phyloP scores from a whole-genome alignment of 2,797 vertebrate genomes.

The Cryptoblepharus egeriae region DNA sequence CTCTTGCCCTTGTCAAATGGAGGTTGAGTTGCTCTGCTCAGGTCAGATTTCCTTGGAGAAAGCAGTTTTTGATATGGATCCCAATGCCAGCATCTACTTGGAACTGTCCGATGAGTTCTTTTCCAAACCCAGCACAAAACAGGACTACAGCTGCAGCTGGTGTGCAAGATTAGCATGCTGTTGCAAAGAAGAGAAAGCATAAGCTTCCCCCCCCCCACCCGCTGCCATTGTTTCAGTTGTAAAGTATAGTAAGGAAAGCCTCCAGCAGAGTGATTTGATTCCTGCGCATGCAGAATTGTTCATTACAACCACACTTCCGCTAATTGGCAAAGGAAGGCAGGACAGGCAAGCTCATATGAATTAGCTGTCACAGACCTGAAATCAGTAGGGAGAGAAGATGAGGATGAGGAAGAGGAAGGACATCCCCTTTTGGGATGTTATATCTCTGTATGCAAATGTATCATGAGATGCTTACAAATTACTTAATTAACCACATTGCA shows the following conservation, averaged over 20 bases:
- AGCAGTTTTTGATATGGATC: background rate
- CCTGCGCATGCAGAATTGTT: background rate
- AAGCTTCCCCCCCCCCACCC: no score
- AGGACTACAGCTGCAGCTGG: background rate
- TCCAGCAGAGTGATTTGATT: background rate
- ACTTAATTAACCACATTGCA: no score
- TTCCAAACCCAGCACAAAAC: slow-evolving; percentile 1
- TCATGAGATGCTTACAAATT: no score
- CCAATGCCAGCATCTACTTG: background rate
- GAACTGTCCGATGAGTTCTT: background rate
- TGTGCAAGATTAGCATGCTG: background rate
- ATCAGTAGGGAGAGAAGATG: background rate
- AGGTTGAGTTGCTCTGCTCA: background rate
- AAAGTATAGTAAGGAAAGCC: background rate
- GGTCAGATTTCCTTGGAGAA: slow-evolving; percentile 15
- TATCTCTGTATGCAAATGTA: no score
- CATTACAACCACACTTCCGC: background rate
- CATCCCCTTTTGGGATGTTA: no score
- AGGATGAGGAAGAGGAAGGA: no score
- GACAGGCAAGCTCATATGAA: background rate
- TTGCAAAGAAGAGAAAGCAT: background rate
- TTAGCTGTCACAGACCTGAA: background rate
- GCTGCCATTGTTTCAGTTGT: background rate
- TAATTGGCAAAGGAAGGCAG: background rate
- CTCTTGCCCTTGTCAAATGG: slow-evolving; percentile 1